Base-by-base conservation (phyloP, 1,140 invertebrate genomes). In the Pectinophora gossypiella region DNA sequence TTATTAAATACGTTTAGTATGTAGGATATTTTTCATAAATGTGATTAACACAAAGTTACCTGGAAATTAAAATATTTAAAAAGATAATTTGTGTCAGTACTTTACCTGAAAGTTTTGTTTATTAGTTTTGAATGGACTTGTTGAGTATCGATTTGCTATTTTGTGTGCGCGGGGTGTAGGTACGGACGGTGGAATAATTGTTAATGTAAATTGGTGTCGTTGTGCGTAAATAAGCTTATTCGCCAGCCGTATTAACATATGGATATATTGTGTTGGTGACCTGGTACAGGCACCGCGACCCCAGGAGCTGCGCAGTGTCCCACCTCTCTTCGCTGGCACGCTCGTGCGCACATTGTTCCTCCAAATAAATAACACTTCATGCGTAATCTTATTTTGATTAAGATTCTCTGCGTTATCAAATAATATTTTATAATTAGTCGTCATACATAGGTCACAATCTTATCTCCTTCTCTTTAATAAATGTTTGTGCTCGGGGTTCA, bases 391-490 rank as follows among this genome's bases (percentile, higher is more conserved):
- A 80, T 75, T 79, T 79, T 77, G 73, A 76, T 80, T 64, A 69
- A 67, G 59, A 67, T 72, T 65, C 48, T 59, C 48, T 61, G 48
- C 59, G 54, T 74, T 73, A 75, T 75, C 72, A 61, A 72, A 56
- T 63, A 67, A 72, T n/a, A n/a, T 76, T 68, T 76, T 78, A 76
- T 76, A 72, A 76, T 75, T 78, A 70, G 62, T 20, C 18, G 42
- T 44, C 19, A 44, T 40, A 40, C 38, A 40, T 65, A 79, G 79
- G 77, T 83, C 79, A 82, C 75, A 76, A 81, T 86, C 79, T 86
- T 84, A 86, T 86, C 83, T 51, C 69, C 69, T 70, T 67, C 72
- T 74, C 68, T 84, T 83, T 84, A 84, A 72, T 86, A 86, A 73
- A 86, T 86, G 78, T 83, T 82, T 81, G 74, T 75, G 80, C 68